phyloP scores from a whole-genome alignment of 2,797 vertebrate genomes.

The Garrulus glandarius region DNA sequence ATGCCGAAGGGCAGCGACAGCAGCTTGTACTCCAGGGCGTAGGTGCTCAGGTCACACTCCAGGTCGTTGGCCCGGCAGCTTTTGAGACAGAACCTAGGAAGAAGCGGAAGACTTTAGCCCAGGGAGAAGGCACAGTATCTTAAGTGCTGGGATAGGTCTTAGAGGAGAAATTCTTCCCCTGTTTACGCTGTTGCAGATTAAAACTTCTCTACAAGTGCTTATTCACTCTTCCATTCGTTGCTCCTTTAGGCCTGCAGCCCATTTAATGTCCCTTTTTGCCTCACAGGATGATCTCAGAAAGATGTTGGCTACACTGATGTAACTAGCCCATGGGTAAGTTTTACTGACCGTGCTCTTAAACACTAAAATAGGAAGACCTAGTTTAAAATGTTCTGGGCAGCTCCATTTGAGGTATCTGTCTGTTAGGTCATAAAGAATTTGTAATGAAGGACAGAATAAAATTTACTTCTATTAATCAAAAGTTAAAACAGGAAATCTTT shows the following conservation, averaged over 20 bases:
- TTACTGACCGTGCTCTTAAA: background rate
- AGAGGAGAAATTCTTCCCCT: background rate
- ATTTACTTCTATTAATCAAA: background rate
- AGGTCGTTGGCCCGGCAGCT: conserved; percentile 90
- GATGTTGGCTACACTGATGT: fast-evolving
- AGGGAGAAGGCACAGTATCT: background rate
- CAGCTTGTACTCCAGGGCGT: conserved; percentile 95
- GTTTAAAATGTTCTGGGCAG: background rate
- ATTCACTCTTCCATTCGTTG: background rate
- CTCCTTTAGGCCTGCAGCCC: background rate
- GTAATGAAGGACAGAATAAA: background rate
- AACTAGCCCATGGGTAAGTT: fast-evolving
- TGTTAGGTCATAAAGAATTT: background rate
- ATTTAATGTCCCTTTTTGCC: background rate
- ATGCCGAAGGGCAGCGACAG: conserved; percentile 95
- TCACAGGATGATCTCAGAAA: background rate
- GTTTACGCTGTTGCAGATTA: background rate
- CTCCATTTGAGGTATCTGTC: background rate
- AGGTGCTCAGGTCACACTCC: conserved; percentile 91
- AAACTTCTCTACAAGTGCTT: background rate
- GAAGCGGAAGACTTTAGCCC: background rate
- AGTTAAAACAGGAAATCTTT: background rate
- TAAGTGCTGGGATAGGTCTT: background rate
- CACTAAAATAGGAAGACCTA: background rate
- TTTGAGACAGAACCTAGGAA: conserved; percentile 91